Base-by-base conservation (phyloP, 2,113 vertebrate species). In the Stercorarius parasiticus region DNA sequence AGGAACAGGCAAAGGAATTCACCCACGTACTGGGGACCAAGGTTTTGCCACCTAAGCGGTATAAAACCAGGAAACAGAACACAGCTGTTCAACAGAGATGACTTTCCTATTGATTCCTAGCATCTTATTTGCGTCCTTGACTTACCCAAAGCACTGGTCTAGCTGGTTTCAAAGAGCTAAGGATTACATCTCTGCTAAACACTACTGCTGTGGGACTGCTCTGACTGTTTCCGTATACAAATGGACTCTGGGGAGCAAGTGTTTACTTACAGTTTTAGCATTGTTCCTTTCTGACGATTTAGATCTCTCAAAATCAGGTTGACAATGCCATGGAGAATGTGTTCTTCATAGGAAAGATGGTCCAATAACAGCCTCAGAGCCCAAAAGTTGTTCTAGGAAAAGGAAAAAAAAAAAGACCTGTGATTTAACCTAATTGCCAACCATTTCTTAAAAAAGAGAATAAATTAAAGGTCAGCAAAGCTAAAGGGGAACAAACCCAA, bases 371-470 rank as follows among this genome's bases (percentile, higher is more conserved):
- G 86, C 55, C 72, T 94, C 94, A 97, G 86, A 36, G 96, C 97
- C 97, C 97, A 98, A 11, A 98, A 77, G 61, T 98, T 98, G 23
- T 64, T 96, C 97, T 98, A 23, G 38, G 55, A 82, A 15, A 21
- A 18, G 26, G 22, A 58, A 49, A 49, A 49, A 85, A 79, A 71
- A 42, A 2, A 34, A 8, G 3, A 52, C 3, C 20, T 22, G 36
- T 10, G 36, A 55, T 72, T 62, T 61, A 23, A 62, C 4, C 53
- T 61, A 56, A 5, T 8, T 16, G 34, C 7, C 19, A 84, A 43
- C 9, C 1, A 29, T 26, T 79, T 43, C 26, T 71, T 52, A 7
- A 58, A 69, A 50, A 26, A 0, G 6, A 22, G 29, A 50, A 17
- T 29, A 38, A 15, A 34, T 17, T 11, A 27, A 32, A 76, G 8